These are phyloP conservation scores for Ashinkailepas kermadecensis DNA, from an alignment of 2,888 invertebrate species.

Conservation along the genomic window DNA sequence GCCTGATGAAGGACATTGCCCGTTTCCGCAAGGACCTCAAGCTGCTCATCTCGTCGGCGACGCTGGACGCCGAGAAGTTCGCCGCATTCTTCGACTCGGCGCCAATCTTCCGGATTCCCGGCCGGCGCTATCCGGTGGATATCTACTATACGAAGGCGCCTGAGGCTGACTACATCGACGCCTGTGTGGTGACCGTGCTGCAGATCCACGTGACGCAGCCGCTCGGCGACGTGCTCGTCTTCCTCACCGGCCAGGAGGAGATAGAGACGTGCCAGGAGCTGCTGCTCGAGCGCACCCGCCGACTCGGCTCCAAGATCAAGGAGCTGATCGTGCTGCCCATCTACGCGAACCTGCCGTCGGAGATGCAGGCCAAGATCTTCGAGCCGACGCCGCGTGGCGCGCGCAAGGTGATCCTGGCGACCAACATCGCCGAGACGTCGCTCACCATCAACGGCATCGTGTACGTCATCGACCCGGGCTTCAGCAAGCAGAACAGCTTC, in stretches of 20 bases:
- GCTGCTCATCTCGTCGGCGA: constrained; percentile 93
- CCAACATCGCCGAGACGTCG: constrained; percentile 98
- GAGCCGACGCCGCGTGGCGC: constrained; percentile 95
- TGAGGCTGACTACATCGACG: constrained; percentile 97
- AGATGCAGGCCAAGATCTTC: constrained; percentile 98
- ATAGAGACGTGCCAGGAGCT: constrained; percentile 85
- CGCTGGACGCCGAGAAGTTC: constrained; percentile 95
- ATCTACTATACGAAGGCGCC: constrained; percentile 99
- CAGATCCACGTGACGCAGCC: constrained; percentile 99
- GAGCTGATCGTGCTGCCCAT: constrained; percentile 91
- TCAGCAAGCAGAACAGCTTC: constrained; percentile 97
- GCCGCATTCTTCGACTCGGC: constrained; percentile 97
- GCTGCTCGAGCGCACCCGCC: constrained; percentile 78
- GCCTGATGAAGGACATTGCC: constrained; percentile 84
- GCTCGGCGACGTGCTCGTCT: constrained; percentile 89
- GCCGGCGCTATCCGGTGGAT: constrained; percentile 94
- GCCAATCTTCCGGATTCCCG: constrained; percentile 52
- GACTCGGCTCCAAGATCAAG: constrained; percentile 84
- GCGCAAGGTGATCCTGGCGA: constrained; percentile 84
- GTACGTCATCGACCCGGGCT: constrained; percentile 99
- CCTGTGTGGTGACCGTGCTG: constrained; percentile 90
- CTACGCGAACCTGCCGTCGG: constrained; percentile 96
- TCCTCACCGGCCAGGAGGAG: constrained; percentile 87
- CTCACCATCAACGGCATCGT: constrained; percentile 97
- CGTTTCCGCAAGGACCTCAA: constrained; percentile 89